These are phyloP conservation scores for Muschampia plurimacula DNA, from an alignment of 2,888 invertebrate genomes.

Conservation along the genomic window DNA sequence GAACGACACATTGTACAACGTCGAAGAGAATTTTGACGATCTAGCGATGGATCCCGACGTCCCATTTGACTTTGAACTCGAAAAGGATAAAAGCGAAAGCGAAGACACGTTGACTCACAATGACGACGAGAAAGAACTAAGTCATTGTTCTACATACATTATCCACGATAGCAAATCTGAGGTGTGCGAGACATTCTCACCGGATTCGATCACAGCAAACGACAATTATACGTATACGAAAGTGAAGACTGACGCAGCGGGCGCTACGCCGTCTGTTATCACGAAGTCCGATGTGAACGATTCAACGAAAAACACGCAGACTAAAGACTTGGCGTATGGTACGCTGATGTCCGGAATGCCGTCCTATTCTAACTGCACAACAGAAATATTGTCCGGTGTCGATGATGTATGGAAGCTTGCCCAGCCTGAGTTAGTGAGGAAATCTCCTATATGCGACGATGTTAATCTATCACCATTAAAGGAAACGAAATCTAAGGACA, in stretches of 20 bases:
- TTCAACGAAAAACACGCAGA: slow-evolving; percentile 68
- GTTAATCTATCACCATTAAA: slow-evolving; percentile 59
- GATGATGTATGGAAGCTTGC: slow-evolving; percentile 70
- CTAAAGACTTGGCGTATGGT: slow-evolving; percentile 75
- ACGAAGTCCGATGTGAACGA: slow-evolving; percentile 70
- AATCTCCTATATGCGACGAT: slow-evolving; percentile 62
- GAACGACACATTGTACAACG: slow-evolving; percentile 87
- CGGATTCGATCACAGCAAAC: slow-evolving; percentile 76
- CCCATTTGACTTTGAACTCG: slow-evolving; percentile 57
- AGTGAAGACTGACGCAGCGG: slow-evolving; percentile 63
- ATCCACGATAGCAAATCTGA: slow-evolving; percentile 76
- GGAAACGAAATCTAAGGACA: slow-evolving; percentile 47
- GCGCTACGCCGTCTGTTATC: slow-evolving; percentile 59
- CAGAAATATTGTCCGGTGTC: slow-evolving; percentile 63
- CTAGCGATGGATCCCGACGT: slow-evolving; percentile 72
- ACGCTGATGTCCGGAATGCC: slow-evolving; percentile 72
- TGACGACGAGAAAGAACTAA: slow-evolving; percentile 70
- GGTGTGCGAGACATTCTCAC: slow-evolving; percentile 71
- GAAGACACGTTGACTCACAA: slow-evolving; percentile 74
- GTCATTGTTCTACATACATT: slow-evolving; percentile 76
- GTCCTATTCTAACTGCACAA: slow-evolving; percentile 74
- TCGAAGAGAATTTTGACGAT: slow-evolving; percentile 86
- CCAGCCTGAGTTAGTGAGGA: slow-evolving; percentile 71
- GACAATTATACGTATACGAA: slow-evolving; percentile 77
- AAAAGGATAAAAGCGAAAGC: slow-evolving; percentile 70